Base-by-base conservation (phyloP, 2,113 vertebrate genomes). In the Triplophysa rosa region DNA sequence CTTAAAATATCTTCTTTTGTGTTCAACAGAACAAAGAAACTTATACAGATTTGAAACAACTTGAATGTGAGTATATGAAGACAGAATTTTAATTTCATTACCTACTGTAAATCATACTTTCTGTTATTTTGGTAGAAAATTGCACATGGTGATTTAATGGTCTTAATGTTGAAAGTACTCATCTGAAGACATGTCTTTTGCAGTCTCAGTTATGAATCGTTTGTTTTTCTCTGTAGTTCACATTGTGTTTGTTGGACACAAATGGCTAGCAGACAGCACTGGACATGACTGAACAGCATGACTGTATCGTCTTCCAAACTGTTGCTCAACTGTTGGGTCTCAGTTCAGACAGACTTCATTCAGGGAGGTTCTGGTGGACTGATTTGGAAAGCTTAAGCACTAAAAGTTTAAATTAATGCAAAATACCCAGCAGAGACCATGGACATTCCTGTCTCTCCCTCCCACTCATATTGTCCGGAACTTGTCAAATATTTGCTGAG, bases 401-500 rank as follows among this genome's bases (percentile, higher is more conserved):
- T 8, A 74, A 74, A 42, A n/a, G 37, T 47, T 45, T 0, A 65
- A 45, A 65, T 80, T 1, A n/a, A 54, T 56, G 8, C 67, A 29
- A 4, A 62, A 45, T 74, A 21, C 56, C 37, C 71, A 3, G 0
- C 14, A 61, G 70, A 73, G 70, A 59, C 59, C 29, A 49, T 7
- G 42, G 42, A 29, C 42, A 64, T 76, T 52, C 33, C 24, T 11
- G n/a, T 49, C 29, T 37, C 69, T 64, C 79, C 72, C 82, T 82
- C 81, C 80, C 74, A 74, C 85, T 74, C 68, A 56, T 88, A 87
- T 85, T 67, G 85, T 56, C 81, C 77, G 76, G 71, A 83, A 80
- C 77, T 85, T 88, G 83, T 91, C 88, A 88, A 90, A 90, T 89
- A 87, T 89, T 88, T 91, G 88, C 61, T 24, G 73, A 83, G 82